phyloP scores from a whole-genome alignment of 2,113 vertebrate genomes.

The Promerops cafer region DNA sequence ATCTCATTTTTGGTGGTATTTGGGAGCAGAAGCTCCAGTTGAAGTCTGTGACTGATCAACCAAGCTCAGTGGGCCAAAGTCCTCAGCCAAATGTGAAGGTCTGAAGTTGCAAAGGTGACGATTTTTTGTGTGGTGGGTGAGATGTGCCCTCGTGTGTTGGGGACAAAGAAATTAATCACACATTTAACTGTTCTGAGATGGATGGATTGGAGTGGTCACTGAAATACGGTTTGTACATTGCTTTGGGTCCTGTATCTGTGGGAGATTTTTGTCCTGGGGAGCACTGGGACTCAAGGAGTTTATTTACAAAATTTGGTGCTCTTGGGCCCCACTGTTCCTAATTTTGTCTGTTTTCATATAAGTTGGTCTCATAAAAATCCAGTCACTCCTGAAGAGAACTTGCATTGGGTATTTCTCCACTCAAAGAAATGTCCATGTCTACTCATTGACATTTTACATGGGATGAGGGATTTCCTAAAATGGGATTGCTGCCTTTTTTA shows the following conservation, averaged over 20 bases:
- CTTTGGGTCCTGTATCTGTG: not conserved
- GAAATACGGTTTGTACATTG: not conserved
- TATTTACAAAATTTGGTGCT: not conserved
- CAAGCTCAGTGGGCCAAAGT: not conserved
- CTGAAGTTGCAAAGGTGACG: rapidly evolving
- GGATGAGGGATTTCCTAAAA: not conserved
- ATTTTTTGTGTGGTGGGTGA: not conserved
- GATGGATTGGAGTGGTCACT: not conserved
- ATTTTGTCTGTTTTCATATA: rapidly evolving
- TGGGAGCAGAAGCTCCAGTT: not conserved
- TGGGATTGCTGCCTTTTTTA: not conserved
- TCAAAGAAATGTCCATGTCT: not conserved
- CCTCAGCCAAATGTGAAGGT: rapidly evolving
- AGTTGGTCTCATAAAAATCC: not conserved
- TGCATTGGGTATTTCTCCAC: not conserved
- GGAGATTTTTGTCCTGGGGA: not conserved
- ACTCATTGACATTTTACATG: rapidly evolving
- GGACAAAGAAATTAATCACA: not conserved
- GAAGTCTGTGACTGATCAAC: not conserved
- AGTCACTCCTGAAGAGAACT: not conserved
- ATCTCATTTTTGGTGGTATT: not conserved
- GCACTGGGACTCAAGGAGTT: not conserved
- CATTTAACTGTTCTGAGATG: not conserved
- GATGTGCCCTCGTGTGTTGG: too few species aligned
- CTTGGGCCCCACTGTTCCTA: rapidly evolving